A percentile compares a stretch with the other conserved stretches of the same genome.
phyloP scores from a whole-genome alignment of 2,888 invertebrate species.

The Lasiommata megera region DNA sequence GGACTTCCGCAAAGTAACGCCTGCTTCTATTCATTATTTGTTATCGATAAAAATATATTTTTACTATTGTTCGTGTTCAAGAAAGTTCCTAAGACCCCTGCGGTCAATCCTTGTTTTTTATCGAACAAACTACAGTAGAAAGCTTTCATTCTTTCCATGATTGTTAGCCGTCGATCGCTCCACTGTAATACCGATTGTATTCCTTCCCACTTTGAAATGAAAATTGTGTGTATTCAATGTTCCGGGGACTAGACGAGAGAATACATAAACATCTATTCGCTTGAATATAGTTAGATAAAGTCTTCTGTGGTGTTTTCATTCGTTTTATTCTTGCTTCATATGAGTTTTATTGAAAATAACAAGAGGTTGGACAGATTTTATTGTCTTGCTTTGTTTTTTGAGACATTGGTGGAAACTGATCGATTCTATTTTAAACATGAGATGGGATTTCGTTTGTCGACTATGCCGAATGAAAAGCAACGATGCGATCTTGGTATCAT shows the following conservation, averaged over 20 bases:
- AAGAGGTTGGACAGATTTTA: too few relatives aligned
- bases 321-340: constrained; percentile 1
- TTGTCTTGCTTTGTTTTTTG: too few relatives aligned
- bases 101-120: neutral
- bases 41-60: neutral
- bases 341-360: neutral
- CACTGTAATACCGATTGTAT: constrained; percentile 8
- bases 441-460: too few relatives aligned
- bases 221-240: neutral
- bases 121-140: neutral
- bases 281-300: constrained; percentile 9
- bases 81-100: neutral
- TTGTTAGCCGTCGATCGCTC: neutral
- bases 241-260: constrained; percentile 4
- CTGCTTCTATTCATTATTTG: too few relatives aligned
- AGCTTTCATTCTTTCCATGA: neutral
- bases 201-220: neutral
- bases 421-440: too few relatives aligned
- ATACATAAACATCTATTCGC: too few relatives aligned
- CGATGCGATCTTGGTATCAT: too few relatives aligned
- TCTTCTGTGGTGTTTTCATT: neutral
- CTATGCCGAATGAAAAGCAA: too few relatives aligned
- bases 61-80: neutral
- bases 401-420: too few relatives aligned
- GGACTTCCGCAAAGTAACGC: too few relatives aligned